Evolutionary conservation across 30 jellyfish, hydroid and myxozoan species (phyloP), one percentile per base, ranked within the genome.

Genomic region (Hydra vulgaris): DNA sequence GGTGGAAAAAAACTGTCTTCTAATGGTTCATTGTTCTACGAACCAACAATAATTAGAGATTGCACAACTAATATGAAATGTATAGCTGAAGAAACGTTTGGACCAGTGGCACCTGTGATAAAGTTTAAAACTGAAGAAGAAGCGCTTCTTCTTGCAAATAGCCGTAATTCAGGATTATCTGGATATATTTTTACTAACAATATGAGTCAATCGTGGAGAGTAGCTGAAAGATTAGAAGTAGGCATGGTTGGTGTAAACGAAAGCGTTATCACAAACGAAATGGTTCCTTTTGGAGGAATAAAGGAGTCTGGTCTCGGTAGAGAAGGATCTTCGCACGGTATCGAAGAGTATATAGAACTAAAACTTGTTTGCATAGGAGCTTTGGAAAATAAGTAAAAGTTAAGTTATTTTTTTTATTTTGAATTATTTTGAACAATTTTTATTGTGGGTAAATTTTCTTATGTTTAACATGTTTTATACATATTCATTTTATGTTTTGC

Each of bases 301-400:
- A 93, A 93, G 54, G 97, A 93, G 73, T 93, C 99, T 17, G 99
- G 99, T 7, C 54, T 93, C 21, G 96, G 99, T 40, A 67, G 96
- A 27, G 99, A 93, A 73, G 98, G 98, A 17, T 87, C 98, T 16
- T 61, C 72, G 19, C 79, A 84, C 66, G 98, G 98, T 3, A 79
- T 91, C 53, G 89, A 87, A 75, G 98, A 91, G 26, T 91, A 91
- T 66, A 26, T 82, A 54, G 95, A 91, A 66, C 18, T 80, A 17
- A 91, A 83, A 66, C 86, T 66, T 79, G 78, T 90, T 21, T 82
- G 91, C 79, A 82, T 90, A 70, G 97, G 97, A 56, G n/a, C n/a
- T n/a, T n/a, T n/a, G n/a, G n/a, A n/a, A n/a, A n/a, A n/a, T n/a
- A n/a, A n/a, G n/a, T n/a, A n/a, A n/a, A n/a, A n/a, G n/a, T n/a